phyloP scores from a whole-genome alignment of 2,888 invertebrate genomes.

The Dryococelus australis region DNA sequence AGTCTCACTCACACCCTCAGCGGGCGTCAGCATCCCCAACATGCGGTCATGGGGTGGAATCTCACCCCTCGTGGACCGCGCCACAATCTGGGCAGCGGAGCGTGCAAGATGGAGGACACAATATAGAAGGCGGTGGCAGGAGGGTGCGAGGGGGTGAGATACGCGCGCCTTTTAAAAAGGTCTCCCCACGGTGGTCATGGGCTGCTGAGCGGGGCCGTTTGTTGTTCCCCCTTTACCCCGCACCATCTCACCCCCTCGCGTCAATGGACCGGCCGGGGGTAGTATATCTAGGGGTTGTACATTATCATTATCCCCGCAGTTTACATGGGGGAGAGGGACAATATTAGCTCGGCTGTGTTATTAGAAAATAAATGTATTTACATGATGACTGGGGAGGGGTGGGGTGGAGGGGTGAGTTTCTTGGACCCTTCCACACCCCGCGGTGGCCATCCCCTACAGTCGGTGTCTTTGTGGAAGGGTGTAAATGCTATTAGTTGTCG shows the following conservation, averaged over 20 bases:
- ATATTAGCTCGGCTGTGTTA: conserved; percentile 11
- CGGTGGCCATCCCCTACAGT: background rate
- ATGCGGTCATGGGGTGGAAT: too few relatives aligned
- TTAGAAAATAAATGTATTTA: conserved; percentile 16
- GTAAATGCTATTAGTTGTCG: too few relatives aligned
- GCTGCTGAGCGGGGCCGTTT: background rate
- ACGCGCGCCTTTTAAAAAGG: background rate
- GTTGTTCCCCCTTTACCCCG: background rate
- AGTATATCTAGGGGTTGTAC: conserved; percentile 1
- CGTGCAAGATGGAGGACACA: conserved; percentile 4
- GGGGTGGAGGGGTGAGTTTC: background rate
- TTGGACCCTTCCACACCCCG: background rate
- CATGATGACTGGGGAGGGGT: background rate
- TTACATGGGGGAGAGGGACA: conserved; percentile 11
- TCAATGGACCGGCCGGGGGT: conserved; percentile 2
- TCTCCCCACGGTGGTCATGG: background rate
- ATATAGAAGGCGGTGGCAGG: too few relatives aligned
- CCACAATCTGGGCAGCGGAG: background rate
- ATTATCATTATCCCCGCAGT: conserved; percentile 1
- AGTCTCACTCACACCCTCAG: background rate
- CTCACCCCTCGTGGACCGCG: background rate
- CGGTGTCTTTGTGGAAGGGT: conserved; percentile 4
- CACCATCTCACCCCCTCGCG: background rate
- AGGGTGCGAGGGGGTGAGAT: background rate
- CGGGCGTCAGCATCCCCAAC: too few relatives aligned